Percentiles rank a stretch among this genome's conserved stretches.
Conservation (phyloP, 2,113 vertebrate genomes). For the Alligator sinensis region DNA sequence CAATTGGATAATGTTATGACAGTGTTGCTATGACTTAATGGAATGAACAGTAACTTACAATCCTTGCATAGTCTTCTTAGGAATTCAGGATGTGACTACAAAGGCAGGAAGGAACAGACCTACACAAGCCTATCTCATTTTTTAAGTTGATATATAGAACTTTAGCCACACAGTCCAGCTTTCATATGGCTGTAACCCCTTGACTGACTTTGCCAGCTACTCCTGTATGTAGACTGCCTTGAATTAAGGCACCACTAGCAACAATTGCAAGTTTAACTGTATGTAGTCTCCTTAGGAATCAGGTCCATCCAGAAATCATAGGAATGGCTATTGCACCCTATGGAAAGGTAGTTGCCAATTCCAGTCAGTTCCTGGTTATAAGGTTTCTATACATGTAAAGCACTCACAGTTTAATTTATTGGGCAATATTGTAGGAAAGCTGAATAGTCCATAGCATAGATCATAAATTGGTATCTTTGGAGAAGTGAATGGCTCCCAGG, state of each 20-base stretch:
- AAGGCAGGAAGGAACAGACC: constrained; percentile 12
- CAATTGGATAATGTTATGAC: constrained; percentile 49
- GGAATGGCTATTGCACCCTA: neutral
- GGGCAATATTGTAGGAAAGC: neutral
- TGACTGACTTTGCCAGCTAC: neutral
- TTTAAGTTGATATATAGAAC: constrained; percentile 20
- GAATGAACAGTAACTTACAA: neutral
- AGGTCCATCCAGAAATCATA: neutral
- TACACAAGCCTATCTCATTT: constrained; percentile 29
- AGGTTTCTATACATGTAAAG: neutral
- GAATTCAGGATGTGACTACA: constrained; percentile 52
- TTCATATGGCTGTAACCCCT: neutral
- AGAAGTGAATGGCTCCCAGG: neutral
- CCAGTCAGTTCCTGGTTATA: neutral
- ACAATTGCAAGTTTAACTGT: neutral
- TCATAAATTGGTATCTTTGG: neutral
- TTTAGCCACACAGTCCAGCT: neutral
- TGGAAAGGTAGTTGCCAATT: neutral
- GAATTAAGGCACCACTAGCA: neutral
- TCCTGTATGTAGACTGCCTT: neutral
- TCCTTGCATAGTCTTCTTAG: neutral
- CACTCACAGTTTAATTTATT: neutral
- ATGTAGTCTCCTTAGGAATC: neutral
- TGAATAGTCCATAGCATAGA: neutral
- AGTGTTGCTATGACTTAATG: constrained; percentile 37